phyloP scores from a whole-genome alignment of 2,113 vertebrate genomes.

The Vidua macroura region DNA sequence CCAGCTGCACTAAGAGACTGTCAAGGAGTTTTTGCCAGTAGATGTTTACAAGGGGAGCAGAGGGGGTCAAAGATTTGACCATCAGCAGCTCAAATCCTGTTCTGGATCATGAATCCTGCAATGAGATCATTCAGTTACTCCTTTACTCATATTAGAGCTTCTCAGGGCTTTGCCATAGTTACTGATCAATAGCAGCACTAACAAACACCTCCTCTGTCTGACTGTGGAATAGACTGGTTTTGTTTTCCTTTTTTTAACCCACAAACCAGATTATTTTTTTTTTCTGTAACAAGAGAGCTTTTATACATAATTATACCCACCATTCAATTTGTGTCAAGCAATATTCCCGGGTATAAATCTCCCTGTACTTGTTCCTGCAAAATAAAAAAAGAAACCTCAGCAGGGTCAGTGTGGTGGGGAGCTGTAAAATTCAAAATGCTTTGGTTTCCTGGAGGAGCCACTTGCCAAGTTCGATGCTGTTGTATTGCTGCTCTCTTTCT shows the following conservation, averaged over 20 bases:
- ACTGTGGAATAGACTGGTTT: neutral
- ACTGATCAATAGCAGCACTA: neutral
- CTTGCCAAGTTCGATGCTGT: neutral
- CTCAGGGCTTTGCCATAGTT: neutral
- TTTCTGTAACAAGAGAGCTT: neutral
- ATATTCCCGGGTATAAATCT: slow-evolving; percentile 26
- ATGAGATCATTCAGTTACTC: neutral
- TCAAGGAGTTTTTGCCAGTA: neutral
- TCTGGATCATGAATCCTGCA: neutral
- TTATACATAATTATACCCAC: slow-evolving; percentile 14
- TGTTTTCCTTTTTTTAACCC: slow-evolving; percentile 11
- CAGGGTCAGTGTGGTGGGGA: neutral
- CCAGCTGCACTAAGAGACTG: neutral
- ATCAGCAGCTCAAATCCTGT: neutral
- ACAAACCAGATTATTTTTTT: neutral
- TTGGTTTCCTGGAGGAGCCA: neutral
- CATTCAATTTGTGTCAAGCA: neutral
- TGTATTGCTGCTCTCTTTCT: neutral
- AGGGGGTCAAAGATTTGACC: neutral
- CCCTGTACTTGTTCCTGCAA: neutral
- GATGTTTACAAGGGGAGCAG: neutral
- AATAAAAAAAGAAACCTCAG: neutral
- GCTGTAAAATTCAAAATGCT: neutral
- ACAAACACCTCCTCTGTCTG: neutral
- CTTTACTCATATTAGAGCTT: neutral